Conservation (phyloP, 1,140 invertebrate species). For the Nasonia vitripennis region DNA sequence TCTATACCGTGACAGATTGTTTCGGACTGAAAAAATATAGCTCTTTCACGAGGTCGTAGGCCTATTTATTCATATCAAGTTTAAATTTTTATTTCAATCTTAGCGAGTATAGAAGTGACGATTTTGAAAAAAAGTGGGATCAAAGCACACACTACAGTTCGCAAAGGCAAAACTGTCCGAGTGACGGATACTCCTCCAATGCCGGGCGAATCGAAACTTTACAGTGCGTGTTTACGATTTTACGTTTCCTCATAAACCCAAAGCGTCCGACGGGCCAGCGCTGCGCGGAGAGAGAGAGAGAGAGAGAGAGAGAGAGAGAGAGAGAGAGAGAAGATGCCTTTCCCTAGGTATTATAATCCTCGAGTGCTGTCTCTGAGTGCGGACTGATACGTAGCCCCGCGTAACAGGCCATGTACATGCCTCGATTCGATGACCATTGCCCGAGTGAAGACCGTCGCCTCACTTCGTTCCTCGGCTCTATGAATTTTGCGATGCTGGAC, state of each 20-base stretch:
- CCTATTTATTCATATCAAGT: too few species aligned
- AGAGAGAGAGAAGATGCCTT: slow-evolving; percentile 32
- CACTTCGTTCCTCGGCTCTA: slow-evolving; percentile 30
- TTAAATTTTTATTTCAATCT: too few species aligned
- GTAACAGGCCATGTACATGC: slow-evolving; percentile 3
- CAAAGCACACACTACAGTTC: background rate
- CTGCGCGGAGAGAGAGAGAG: background rate
- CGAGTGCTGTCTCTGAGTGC: slow-evolving; percentile 30
- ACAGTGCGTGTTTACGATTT: slow-evolving; percentile 65
- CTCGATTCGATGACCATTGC: slow-evolving; percentile 41
- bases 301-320: background rate
- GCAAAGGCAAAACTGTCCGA: slow-evolving; percentile 35
- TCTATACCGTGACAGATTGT: too few species aligned
- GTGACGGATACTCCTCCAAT: slow-evolving; percentile 57
- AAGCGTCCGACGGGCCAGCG: slow-evolving; percentile 59
- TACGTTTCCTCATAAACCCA: slow-evolving; percentile 64
- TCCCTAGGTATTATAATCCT: slow-evolving; percentile 41
- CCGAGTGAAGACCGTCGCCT: background rate
- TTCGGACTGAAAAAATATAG: too few species aligned
- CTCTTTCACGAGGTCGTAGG: too few species aligned
- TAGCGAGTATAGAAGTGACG: too few species aligned
- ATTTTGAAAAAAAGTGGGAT: too few species aligned
- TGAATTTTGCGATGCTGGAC: slow-evolving; percentile 23
- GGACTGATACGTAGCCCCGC: background rate
- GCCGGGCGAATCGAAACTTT: slow-evolving; percentile 55